Conservation (phyloP, 2,888 invertebrate species). For the Heteromyza rotundicornis region DNA sequence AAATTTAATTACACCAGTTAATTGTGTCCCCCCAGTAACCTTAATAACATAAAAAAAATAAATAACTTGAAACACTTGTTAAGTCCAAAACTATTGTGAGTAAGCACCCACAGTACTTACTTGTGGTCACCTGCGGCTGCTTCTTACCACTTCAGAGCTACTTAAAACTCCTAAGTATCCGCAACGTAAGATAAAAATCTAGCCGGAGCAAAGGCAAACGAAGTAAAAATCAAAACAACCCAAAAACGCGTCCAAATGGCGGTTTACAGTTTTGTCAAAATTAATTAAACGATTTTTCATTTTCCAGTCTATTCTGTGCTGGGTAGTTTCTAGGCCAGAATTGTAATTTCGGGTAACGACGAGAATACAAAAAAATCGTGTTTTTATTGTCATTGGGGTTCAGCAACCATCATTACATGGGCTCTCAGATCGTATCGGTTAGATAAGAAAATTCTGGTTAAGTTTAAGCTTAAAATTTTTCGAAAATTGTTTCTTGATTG, state of each 20-base stretch:
- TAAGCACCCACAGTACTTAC: too few relatives aligned
- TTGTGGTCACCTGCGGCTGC: too few relatives aligned
- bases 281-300: conserved; percentile 5
- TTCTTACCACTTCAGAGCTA: too few relatives aligned
- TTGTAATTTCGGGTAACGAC: neutral
- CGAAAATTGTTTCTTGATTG: conserved; percentile 7
- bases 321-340: conserved; percentile 6
- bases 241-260: neutral
- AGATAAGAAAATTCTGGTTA: conserved; percentile 8
- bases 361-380: neutral
- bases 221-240: neutral
- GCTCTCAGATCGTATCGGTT: neutral
- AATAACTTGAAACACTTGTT: too few relatives aligned
- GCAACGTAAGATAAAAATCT: too few relatives aligned
- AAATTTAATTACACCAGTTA: too few relatives aligned
- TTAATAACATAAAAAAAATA: too few relatives aligned
- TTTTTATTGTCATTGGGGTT: neutral
- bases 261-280: conserved; percentile 9
- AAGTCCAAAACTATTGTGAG: too few relatives aligned
- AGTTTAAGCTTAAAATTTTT: neutral
- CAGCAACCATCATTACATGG: neutral
- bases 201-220: too few relatives aligned
- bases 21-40: too few relatives aligned
- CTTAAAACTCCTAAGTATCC: too few relatives aligned
- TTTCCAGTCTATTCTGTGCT: neutral